Percentiles rank a stretch among this genome's conserved stretches.
phyloP scores from a whole-genome alignment of 2,888 invertebrate genomes.

The Agrochola lychnidis region DNA sequence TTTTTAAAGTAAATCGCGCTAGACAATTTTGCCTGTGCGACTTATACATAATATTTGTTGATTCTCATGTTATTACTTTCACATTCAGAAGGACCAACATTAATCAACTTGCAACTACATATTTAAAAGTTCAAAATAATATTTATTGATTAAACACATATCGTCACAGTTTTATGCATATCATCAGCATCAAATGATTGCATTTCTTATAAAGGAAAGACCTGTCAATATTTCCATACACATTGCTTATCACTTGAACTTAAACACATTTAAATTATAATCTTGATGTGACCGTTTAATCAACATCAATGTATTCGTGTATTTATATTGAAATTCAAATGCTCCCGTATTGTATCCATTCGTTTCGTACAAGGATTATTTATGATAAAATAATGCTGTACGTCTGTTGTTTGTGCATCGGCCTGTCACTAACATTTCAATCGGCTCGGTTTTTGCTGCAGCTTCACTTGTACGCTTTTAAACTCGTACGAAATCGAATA shows the following conservation, averaged over 20 bases:
- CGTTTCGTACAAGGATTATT: constrained; percentile 89
- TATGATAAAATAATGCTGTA: constrained; percentile 89
- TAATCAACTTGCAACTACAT: background rate
- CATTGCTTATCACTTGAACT: constrained; percentile 42
- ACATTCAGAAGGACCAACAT: too few species aligned
- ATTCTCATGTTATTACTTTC: background rate
- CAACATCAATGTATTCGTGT: constrained; percentile 83
- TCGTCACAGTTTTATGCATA: background rate
- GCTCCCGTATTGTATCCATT: constrained; percentile 86
- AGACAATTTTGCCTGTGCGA: background rate
- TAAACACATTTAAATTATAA: constrained; percentile 80
- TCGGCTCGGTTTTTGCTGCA: constrained; percentile 86
- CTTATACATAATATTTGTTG: background rate
- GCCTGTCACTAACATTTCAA: constrained; percentile 90
- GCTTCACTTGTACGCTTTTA: constrained; percentile 81
- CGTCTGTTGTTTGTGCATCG: constrained; percentile 89
- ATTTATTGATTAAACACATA: background rate
- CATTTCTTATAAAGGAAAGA: constrained; percentile 46
- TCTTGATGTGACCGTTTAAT: constrained; percentile 83
- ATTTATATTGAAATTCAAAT: constrained; percentile 89
- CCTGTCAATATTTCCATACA: constrained; percentile 49
- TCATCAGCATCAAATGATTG: constrained; percentile 8
- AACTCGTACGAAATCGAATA: constrained; percentile 84
- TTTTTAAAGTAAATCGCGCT: background rate
- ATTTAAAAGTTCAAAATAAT: background rate